phyloP scores from a whole-genome alignment of 2,888 invertebrate species.

The Ceriagrion tenellum region DNA sequence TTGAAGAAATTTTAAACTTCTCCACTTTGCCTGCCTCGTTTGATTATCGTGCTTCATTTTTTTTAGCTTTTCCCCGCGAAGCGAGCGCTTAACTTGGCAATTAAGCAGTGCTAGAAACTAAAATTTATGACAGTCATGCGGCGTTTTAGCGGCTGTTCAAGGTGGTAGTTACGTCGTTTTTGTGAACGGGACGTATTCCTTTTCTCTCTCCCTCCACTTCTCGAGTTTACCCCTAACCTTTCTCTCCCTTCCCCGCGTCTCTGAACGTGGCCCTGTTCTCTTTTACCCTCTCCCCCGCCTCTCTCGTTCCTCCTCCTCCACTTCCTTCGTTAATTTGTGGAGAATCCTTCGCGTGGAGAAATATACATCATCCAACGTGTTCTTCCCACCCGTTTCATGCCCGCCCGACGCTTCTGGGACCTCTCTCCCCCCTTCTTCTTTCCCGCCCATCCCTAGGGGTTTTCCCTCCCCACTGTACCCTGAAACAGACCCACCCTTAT shows the following conservation, averaged over 20 bases:
- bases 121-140: too few species aligned
- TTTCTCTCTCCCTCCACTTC: background rate
- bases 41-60: too few species aligned
- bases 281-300: background rate
- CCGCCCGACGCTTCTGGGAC: constrained; percentile 1
- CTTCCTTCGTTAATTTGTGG: constrained; percentile 57
- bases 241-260: background rate
- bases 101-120: too few species aligned
- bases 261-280: background rate
- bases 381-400: background rate
- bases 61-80: too few species aligned
- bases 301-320: background rate
- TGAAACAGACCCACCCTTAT: background rate
- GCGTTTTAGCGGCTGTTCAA: too few species aligned
- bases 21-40: too few species aligned
- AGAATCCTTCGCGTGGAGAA: constrained; percentile 53
- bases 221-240: background rate
- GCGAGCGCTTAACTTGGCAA: too few species aligned
- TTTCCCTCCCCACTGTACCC: background rate
- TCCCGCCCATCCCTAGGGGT: background rate
- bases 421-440: background rate
- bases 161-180: too few species aligned
- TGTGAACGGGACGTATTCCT: background rate
- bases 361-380: constrained; percentile 62
- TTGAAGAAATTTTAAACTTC: too few species aligned